Percentiles rank a stretch among this genome's conserved stretches.
Evolutionary conservation across 2,797 vertebrate genomes (phyloP).

Genomic region (Phylloscopus collybita): DNA sequence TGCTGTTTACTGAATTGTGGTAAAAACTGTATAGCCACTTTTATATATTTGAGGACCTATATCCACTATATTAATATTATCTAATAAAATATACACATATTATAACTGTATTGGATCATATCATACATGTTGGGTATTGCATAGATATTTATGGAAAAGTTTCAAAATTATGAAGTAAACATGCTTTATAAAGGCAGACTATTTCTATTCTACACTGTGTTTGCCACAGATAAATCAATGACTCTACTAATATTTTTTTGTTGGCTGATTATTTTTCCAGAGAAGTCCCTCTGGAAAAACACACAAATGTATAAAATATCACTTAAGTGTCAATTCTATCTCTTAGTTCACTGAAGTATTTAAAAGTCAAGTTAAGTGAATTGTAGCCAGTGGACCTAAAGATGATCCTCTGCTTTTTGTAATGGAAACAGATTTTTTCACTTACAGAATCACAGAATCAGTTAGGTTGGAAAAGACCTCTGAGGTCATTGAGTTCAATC

Average conservation of each 20-base stretch:
- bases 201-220: background rate
- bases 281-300: background rate
- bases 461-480: background rate
- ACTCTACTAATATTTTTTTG: background rate
- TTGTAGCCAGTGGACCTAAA: background rate
- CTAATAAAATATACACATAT: background rate
- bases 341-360: background rate
- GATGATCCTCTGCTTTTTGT: background rate
- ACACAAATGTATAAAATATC: background rate
- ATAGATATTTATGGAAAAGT: background rate
- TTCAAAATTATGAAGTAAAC: background rate
- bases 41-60: background rate
- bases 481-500: background rate
- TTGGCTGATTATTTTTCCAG: background rate
- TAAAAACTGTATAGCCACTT: background rate
- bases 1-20: background rate
- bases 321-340: background rate
- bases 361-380: background rate
- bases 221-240: background rate
- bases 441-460: background rate
- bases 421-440: background rate
- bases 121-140: background rate
- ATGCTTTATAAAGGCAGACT: background rate
- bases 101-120: background rate
- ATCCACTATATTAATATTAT: background rate